These are phyloP conservation scores for Lycocerus yunnanus DNA, from an alignment of 2,888 invertebrate species.

Conservation along the genomic window DNA sequence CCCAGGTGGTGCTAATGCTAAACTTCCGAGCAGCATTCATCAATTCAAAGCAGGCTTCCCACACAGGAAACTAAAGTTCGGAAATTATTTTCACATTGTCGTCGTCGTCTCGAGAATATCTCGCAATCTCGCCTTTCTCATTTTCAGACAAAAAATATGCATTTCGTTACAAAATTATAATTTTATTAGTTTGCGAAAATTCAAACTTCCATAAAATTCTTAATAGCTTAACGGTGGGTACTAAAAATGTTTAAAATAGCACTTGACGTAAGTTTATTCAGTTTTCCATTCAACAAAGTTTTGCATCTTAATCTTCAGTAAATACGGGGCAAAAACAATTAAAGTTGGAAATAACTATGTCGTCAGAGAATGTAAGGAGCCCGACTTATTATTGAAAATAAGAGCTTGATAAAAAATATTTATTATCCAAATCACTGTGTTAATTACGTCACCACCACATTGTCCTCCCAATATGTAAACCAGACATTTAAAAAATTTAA, in stretches of 20 bases:
- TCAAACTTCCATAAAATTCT: not conserved
- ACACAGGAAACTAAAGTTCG: not conserved
- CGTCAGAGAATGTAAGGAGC: not conserved
- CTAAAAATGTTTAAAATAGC: not conserved
- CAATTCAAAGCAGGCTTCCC: not conserved
- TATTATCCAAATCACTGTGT: conserved; percentile 18
- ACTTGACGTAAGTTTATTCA: not conserved
- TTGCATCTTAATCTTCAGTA: not conserved
- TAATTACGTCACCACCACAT: conserved; percentile 25
- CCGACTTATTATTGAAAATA: not conserved
- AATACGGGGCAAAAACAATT: not conserved
- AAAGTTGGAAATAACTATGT: not conserved
- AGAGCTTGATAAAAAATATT: conserved; percentile 10
- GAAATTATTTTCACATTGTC: not conserved
- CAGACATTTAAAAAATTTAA: conserved; percentile 28
- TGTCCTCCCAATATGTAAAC: conserved; percentile 12
- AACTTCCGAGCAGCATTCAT: not conserved
- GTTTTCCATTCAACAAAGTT: not conserved
- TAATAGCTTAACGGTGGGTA: not conserved
- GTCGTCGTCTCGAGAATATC: not conserved
- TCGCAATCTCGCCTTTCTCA: not conserved
- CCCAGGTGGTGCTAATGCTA: not conserved
- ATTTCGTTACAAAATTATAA: too few relatives aligned
- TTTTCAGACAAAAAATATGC: too few relatives aligned
- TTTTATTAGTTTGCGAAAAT: not conserved